Percentiles rank a stretch among this genome's conserved stretches.
phyloP scores from a whole-genome alignment of 2,797 vertebrate genomes.

The Monodelphis domestica region DNA sequence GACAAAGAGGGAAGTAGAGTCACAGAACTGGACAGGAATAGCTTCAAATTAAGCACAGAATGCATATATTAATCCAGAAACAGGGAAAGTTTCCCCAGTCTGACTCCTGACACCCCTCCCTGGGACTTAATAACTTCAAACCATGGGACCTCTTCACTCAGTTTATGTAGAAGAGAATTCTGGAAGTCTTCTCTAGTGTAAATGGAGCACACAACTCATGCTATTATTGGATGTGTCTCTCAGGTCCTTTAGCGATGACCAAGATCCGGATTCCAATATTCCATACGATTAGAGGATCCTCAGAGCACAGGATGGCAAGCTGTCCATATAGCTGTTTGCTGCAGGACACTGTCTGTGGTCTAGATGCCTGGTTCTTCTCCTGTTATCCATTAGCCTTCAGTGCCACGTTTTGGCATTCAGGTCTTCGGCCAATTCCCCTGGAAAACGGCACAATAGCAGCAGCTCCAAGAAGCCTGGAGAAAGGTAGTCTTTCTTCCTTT shows the following conservation, averaged over 20 bases:
- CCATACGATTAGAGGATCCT: neutral
- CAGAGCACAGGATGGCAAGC: neutral
- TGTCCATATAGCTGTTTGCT: neutral
- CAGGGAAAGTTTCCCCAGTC: neutral
- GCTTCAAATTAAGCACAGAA: neutral
- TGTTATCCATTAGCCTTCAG: too few species aligned
- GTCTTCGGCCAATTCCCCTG: neutral
- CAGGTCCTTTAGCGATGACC: neutral
- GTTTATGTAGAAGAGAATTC: neutral
- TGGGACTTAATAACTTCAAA: neutral
- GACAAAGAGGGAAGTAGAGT: neutral
- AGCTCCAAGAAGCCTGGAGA: neutral
- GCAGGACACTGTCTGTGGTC: neutral
- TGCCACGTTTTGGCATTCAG: neutral
- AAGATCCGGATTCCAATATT: neutral
- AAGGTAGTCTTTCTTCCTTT: slow-evolving; percentile 9
- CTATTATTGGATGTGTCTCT: neutral
- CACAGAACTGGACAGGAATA: neutral
- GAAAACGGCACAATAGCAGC: neutral
- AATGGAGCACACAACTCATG: neutral
- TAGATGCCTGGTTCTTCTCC: neutral
- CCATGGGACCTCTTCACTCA: neutral
- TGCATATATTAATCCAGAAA: neutral
- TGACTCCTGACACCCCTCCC: neutral
- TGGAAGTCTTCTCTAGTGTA: neutral